Evolutionary conservation across 2,113 vertebrate species (phyloP), one percentile per base, ranked within the genome.

Genomic region (Etia nguti): DNA sequence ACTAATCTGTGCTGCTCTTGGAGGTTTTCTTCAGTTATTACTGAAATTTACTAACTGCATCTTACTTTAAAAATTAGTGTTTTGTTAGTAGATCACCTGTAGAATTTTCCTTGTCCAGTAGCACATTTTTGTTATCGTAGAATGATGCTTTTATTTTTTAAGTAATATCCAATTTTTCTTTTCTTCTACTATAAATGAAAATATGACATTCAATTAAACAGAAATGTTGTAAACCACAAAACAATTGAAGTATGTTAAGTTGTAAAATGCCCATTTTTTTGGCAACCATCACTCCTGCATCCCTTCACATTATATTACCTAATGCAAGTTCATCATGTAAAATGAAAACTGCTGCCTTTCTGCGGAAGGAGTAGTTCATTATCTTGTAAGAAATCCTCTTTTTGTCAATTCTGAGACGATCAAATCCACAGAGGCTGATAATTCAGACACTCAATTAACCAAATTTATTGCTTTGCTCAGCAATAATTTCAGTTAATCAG

Each of bases 401-500:
- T 48, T 43, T 43, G 6, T 75, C 70, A 29, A 31, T 75, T 50
- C 24, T 31, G 43, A 31, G 43, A 31, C 3, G 10, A 75, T 75
- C 70, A 50, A 50, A 31, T 29, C 43, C 43, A 75, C 41, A 75
- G 70, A 31, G 24, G 70, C 70, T 77, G 16, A 50, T 31, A 77
- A 77, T 50, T 48, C 70, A 77, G 43, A 50, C 70, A 50, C 70
- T 20, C 70, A 77, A 50, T 16, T 77, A 77, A 50, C 70, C 43
- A 77, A 50, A 31, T 77, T 48, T 77, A 77, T 50, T 31, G 70
- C 70, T 77, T 77, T 20, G 70, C 10, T 31, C 70, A 50, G 70
- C 43, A 77, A 77, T 77, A 77, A 77, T 50, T 77, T 77, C 16
- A 11, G 24, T 1, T 77, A 50, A 77, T 50, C 70, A 77, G 70